Base-by-base conservation (phyloP, 2,888 invertebrate genomes). In the Ceriagrion tenellum region DNA sequence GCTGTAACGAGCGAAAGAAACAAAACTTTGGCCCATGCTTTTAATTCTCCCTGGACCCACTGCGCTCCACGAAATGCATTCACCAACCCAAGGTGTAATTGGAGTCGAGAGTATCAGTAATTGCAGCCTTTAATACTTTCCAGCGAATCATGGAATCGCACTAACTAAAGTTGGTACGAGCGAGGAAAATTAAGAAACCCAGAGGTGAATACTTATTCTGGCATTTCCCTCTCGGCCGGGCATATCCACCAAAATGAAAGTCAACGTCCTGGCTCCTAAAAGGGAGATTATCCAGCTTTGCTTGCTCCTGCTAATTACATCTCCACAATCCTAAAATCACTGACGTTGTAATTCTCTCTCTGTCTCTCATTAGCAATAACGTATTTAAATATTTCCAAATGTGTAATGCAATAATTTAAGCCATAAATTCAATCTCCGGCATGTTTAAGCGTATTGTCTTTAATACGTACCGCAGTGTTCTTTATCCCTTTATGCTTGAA, bases 181-280 rank as follows among this genome's bases (percentile, higher is more conserved):
- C 23, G 69, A 69, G 69, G n/a, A 69, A 69, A 69, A 69, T n/a
- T 69, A 69, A 69, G 69, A 69, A 69, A 69, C 69, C 23, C 69
- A n/a, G 69, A 69, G 26, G 23, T 23, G 69, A n/a, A 69, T n/a
- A n/a, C 69, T 69, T 81, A 81, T 35, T 10, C 30, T 35, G 30
- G 74, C 13, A 3, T 69, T 81, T 30, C 30, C 18, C 30, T 35
- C 74, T 81, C 74, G 35, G 30, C 30, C 20, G 1, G 26, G 74
- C 69, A 1, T 69, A 81, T 81, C 74, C 30, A 81, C n/a, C 74
- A 81, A 81, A 81, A 81, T 81, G 74, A 30, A 81, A 81, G 74
- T 81, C 30, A 30, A 81, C 30, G 30, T 30, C 74, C 74, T 10
- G 12, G 12, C n/a, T 30, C 26, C 74, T 81, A 35, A 30, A 30